Evolutionary conservation across 2,797 vertebrate species (phyloP), one percentile per base, ranked within the genome.

Genomic region (Sebastes jordani): DNA sequence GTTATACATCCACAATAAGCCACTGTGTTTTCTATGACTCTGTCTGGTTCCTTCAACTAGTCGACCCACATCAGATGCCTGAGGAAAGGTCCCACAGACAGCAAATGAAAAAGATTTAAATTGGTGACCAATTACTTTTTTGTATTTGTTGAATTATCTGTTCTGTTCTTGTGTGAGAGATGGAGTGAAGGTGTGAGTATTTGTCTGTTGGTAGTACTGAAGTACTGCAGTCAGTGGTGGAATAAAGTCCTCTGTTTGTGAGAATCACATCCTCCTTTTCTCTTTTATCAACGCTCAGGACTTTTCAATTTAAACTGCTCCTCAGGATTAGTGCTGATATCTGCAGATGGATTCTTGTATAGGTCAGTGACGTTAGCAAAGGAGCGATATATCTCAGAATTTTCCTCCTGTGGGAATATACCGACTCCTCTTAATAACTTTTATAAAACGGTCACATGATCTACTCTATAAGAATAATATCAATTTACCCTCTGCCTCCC

Each of bases 191-290:
- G 87, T 87, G 88, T 93, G 87, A 86, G 86, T 78, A 64, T 84
- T 54, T 83, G 71, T 85, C 65, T 92, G 91, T 91, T 89, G 91
- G 92, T 65, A 30, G 85, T 76, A 38, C 82, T 76, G 7, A 61
- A 14, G 66, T 82, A 46, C 82, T 91, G 71, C 91, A 86, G 89
- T 85, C 85, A 85, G 86, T 65, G 71, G 87, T 74, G 66, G 83
- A 96, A 96, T 96, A 96, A 96, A 96, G 93, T 95, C 93, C 92
- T 95, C 89, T 71, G 92, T 95, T 94, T 96, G 95, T 96, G 95
- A 96, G 92, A 94, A 56, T 77, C 18, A 56, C 4, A 6, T 3
- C 8, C 10, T 71, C 11, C 7, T 54, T n/a, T 64, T 59, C 20
- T 56, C 16, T 58, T 60, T 78, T 64, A 8, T 81, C 36, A 8